Evolutionary conservation across 92 coral and sea anemone genomes (phyloP).

Genomic region (Phenganax subtilis): DNA sequence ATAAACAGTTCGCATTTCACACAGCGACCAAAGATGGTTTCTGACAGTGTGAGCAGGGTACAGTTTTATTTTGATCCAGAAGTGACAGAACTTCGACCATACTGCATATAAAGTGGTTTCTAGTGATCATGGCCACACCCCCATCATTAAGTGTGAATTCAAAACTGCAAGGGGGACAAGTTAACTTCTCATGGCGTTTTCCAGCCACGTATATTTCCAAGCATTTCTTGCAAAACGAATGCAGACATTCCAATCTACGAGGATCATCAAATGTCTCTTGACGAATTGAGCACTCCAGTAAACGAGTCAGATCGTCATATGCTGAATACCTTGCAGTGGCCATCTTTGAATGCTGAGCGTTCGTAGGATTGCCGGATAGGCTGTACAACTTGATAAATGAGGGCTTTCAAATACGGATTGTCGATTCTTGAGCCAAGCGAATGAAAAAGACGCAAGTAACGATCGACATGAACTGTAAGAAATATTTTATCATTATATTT

Average conservation of each 20-base stretch:
- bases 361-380: not conserved
- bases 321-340: not conserved
- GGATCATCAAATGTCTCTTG: conserved; percentile 26
- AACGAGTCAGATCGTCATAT: conserved; percentile 10
- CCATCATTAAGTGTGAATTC: conserved; percentile 11
- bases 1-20: conserved; percentile 26
- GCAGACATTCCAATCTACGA: conserved; percentile 30
- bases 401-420: not conserved
- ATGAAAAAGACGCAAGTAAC: conserved; percentile 3
- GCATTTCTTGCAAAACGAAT: conserved; percentile 27
- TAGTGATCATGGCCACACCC: conserved; percentile 16
- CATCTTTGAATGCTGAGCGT: not conserved
- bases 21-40: conserved; percentile 30
- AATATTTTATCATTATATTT: not conserved
- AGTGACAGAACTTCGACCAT: conserved; percentile 17
- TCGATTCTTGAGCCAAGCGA: not conserved
- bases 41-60: conserved; percentile 32
- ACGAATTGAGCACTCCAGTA: conserved; percentile 29
- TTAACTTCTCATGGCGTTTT: not conserved
- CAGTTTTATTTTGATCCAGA: not conserved
- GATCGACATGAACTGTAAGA: not conserved
- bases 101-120: conserved; percentile 22
- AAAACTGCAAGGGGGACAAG: conserved; percentile 24
- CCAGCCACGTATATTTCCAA: conserved; percentile 22
- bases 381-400: not conserved